phyloP scores from a whole-genome alignment of 1,140 invertebrate genomes.

The Caenorhabditis inopinata region DNA sequence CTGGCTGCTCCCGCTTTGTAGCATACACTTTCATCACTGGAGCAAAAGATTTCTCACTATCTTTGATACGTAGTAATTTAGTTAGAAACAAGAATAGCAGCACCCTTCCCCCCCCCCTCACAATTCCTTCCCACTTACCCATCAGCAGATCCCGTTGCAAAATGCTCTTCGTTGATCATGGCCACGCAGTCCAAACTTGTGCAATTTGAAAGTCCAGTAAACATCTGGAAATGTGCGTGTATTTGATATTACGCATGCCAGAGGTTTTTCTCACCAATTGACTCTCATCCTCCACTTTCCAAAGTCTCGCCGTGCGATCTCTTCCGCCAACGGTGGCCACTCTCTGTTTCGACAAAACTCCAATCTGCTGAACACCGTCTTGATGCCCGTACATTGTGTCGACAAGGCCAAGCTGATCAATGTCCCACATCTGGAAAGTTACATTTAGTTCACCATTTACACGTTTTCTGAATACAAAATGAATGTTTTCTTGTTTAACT shows the following conservation, averaged over 20 bases:
- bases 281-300: slow-evolving; percentile 51
- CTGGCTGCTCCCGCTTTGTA: too few relatives aligned
- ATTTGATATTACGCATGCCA: too few relatives aligned
- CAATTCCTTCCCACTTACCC: slow-evolving; percentile 24
- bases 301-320: slow-evolving; percentile 41
- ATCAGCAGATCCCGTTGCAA: slow-evolving; percentile 48
- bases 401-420: slow-evolving; percentile 47
- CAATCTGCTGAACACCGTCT: slow-evolving; percentile 38
- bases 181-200: slow-evolving; percentile 40
- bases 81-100: too few relatives aligned
- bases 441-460: neutral
- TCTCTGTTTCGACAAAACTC: slow-evolving; percentile 29
- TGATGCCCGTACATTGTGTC: slow-evolving; percentile 51
- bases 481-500: neutral
- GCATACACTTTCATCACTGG: too few relatives aligned
- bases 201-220: slow-evolving; percentile 37
- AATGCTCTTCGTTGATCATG: slow-evolving; percentile 50
- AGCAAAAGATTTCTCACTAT: too few relatives aligned
- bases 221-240: slow-evolving; percentile 45
- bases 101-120: too few relatives aligned
- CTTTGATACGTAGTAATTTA: too few relatives aligned
- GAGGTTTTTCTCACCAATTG: slow-evolving; percentile 33
- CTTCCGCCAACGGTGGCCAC: slow-evolving; percentile 37
- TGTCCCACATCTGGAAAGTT: slow-evolving; percentile 43
- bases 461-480: too few relatives aligned